Evolutionary conservation across 2,797 vertebrate species (phyloP).

Genomic region (Rhadinocentrus ornatus): DNA sequence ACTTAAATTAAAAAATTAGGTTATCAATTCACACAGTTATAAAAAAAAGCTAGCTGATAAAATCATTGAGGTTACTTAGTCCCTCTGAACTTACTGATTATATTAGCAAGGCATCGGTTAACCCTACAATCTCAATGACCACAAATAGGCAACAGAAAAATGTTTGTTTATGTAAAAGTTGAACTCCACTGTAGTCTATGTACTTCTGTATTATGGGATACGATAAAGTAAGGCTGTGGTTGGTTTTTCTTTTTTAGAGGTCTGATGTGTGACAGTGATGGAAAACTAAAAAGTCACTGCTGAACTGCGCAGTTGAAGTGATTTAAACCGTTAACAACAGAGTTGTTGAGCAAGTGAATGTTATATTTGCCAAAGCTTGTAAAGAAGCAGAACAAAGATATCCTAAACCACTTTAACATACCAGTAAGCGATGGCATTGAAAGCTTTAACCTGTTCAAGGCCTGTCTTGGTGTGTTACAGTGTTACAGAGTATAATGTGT

Average conservation of each 20-base stretch:
- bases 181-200: background rate
- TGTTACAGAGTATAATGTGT: slow-evolving; percentile 23
- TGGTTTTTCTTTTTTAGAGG: background rate
- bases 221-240: background rate
- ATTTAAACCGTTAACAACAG: background rate
- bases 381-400: rapidly evolving
- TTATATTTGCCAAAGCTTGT: background rate
- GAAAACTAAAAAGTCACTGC: background rate
- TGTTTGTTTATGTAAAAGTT: background rate
- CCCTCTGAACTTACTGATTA: background rate
- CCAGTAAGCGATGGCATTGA: background rate
- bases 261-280: background rate
- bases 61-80: background rate
- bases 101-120: background rate
- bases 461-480: background rate
- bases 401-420: background rate
- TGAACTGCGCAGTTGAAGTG: background rate
- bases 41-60: background rate
- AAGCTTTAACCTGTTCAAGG: slow-evolving; percentile 11
- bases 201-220: background rate
- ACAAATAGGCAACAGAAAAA: background rate
- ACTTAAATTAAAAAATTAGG: too few species aligned
- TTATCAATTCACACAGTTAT: background rate
- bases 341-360: background rate
- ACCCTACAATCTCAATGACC: background rate